These are phyloP conservation scores for Dicranocentrus wangi DNA, from an alignment of 2,888 invertebrate species.

Conservation along the genomic window DNA sequence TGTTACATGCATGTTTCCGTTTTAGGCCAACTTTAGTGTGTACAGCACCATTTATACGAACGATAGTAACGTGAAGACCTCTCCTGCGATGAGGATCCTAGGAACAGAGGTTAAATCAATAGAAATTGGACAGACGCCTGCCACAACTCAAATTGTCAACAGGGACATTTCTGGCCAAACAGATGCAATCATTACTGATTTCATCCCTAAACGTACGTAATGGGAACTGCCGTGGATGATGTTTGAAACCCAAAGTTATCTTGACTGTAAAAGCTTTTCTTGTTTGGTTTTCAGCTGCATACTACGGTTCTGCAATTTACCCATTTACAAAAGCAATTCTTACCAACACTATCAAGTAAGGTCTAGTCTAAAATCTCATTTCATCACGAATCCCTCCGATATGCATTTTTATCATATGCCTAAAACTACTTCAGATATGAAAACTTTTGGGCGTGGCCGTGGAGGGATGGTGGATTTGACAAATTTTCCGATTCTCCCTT, in stretches of 20 bases:
- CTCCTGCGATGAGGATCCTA: slow-evolving; percentile 62
- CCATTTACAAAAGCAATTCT: slow-evolving; percentile 65
- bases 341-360: slow-evolving; percentile 54
- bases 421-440: slow-evolving; percentile 45
- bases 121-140: slow-evolving; percentile 31
- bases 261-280: too few species aligned
- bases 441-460: slow-evolving; percentile 67
- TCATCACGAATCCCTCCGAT: neutral
- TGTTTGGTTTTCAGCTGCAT: slow-evolving; percentile 27
- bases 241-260: too few species aligned
- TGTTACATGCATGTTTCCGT: neutral
- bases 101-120: slow-evolving; percentile 61
- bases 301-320: slow-evolving; percentile 62
- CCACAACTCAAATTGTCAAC: slow-evolving; percentile 52
- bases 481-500: slow-evolving; percentile 62
- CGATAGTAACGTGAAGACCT: slow-evolving; percentile 31
- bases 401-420: neutral
- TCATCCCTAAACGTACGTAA: slow-evolving; percentile 59
- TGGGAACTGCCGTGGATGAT: too few species aligned
- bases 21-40: slow-evolving; percentile 65
- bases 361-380: neutral
- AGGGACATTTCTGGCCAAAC: slow-evolving; percentile 56
- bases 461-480: slow-evolving; percentile 62
- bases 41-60: slow-evolving; percentile 64
- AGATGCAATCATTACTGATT: slow-evolving; percentile 57